Base-by-base conservation (phyloP, 2,797 vertebrate genomes). In the Rhinatrema bivittatum region DNA sequence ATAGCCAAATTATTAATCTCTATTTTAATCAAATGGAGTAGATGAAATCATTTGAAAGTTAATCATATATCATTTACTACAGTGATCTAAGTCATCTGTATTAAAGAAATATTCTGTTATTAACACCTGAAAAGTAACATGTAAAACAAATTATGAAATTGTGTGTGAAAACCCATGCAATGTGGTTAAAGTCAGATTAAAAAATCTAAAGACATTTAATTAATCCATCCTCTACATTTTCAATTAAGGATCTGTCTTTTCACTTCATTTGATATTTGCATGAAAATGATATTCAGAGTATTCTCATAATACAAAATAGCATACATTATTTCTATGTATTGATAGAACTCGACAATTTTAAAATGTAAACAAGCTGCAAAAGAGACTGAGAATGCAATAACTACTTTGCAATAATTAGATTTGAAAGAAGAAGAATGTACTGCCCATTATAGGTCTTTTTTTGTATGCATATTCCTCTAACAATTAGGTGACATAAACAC, bases 1-100 rank as follows among this genome's bases (percentile, higher is more conserved):
- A 78, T 75, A 71, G 76, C 62, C 72, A 82, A 78, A 78, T 78
- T 83, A 81, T 80, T 76, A 81, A 81, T 78, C 73, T 73, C 52
- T 53, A 45, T 55, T 70, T 76, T 79, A 78, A 78, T 76, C 76
- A 78, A 78, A 71, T 57, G 36, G 50, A 56, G 56, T 64, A 42
- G 43, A 56, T 39, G 34, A 35, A 57, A 52, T 20, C 25, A 50
- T 50, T 53, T 67, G 68, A 67, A 69, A 72, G 52, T 34, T 24
- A 37, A 43, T 48, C 61, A 52, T 55, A 29, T 34, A 62, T n/a
- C n/a, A n/a, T 37, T 32, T 32, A 52, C 43, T 36, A 53, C 32
- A 65, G 66, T 60, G 52, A 71, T 55, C 68, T 65, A 74, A 72
- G 72, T 68, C 48, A 36, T 17, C 11, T 36, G 35, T 53, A 58